Evolutionary conservation across 2,888 invertebrate genomes (phyloP).

Genomic region (Hypercompe scribonia): DNA sequence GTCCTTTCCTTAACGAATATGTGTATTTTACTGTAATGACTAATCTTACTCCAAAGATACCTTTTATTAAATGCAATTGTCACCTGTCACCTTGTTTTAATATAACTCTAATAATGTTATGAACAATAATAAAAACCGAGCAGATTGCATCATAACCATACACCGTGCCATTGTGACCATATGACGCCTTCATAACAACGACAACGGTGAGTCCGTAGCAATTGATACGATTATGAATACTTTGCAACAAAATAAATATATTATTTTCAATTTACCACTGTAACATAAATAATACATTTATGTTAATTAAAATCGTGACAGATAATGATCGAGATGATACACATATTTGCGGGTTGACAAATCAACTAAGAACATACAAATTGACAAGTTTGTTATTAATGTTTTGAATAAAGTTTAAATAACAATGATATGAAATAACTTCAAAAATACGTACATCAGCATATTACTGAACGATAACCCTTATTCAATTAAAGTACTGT

Average conservation of each 20-base stretch:
- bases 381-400: neutral
- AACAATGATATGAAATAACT: neutral
- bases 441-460: neutral
- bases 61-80: constrained; percentile 2
- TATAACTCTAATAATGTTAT: constrained; percentile 14
- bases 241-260: neutral
- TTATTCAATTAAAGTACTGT: neutral
- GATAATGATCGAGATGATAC: neutral
- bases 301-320: neutral
- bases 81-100: constrained; percentile 17
- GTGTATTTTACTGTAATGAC: neutral
- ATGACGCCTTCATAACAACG: constrained; percentile 16
- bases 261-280: neutral
- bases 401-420: neutral
- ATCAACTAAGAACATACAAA: neutral
- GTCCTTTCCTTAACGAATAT: neutral
- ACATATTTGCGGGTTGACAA: neutral
- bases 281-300: no score
- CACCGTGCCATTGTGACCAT: constrained; percentile 22
- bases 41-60: constrained; percentile 19
- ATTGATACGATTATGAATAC: constrained; percentile 9
- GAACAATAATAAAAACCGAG: constrained; percentile 7
- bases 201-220: constrained; percentile 8
- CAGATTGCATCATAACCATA: constrained; percentile 10
- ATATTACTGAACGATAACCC: neutral